Conservation (phyloP, 1,140 invertebrate species). For the Platyscapa corneri region DNA sequence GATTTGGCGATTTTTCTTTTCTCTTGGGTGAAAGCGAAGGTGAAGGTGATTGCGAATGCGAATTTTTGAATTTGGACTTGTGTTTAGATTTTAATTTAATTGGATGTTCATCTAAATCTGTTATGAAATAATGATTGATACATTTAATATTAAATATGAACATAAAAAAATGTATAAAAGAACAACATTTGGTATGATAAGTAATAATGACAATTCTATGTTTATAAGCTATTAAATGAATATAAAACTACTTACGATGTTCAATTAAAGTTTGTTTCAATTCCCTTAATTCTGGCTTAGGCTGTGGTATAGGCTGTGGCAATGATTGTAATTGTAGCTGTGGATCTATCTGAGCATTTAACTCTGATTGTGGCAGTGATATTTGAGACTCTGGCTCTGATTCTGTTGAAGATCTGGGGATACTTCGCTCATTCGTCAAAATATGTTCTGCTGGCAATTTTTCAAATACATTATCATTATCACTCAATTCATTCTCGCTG, state of each 20-base stretch:
- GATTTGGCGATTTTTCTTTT: constrained; percentile 21
- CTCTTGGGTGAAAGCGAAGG: constrained; percentile 24
- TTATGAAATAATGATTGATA: not conserved
- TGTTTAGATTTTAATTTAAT: constrained; percentile 25
- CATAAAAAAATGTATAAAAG: no score
- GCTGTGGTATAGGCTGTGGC: constrained; percentile 2
- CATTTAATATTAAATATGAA: no score
- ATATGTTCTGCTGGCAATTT: constrained; percentile 3
- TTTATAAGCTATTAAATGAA: not conserved
- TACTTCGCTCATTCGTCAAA: constrained; percentile 13
- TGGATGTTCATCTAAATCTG: constrained; percentile 28
- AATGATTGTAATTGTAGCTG: not conserved
- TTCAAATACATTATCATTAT: constrained; percentile 56
- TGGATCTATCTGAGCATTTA: not conserved
- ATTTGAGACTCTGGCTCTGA: constrained; percentile 35
- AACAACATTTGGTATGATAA: no score
- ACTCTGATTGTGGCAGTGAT: not conserved
- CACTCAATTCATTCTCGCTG: constrained; percentile 61
- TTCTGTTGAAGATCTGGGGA: constrained; percentile 8
- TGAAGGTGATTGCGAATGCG: constrained; percentile 26
- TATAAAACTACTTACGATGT: constrained; percentile 24
- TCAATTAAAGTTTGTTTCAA: constrained; percentile 14
- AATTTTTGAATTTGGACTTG: constrained; percentile 37
- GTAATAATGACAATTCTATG: no score
- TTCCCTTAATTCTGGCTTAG: constrained; percentile 23